Evolutionary conservation across 1,140 invertebrate genomes (phyloP), one percentile per base, ranked within the genome.

Genomic region (Melipona quadrifasciata): DNA sequence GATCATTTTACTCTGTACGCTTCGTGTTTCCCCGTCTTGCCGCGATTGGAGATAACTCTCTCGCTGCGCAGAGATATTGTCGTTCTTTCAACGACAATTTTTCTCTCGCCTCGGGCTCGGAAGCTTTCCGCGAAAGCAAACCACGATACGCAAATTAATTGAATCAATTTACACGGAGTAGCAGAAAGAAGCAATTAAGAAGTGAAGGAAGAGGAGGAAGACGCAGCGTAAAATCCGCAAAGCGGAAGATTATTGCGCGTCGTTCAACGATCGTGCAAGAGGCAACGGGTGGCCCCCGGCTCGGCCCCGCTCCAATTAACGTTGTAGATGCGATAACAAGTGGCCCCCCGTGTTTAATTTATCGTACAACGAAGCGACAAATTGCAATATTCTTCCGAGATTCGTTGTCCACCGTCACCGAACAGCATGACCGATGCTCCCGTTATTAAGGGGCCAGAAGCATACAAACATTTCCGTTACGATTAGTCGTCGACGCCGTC

Each of bases 371-470:
- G 88, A 86, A 89, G 82, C 80, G 58, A 88, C 87, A 75, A 77
- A 89, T 89, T 87, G 88, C 88, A 89, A 89, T 89, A 89, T 89
- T 87, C 87, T 89, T 89, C 72, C 87, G 53, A 87, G 84, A 89
- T 84, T 74, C 87, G 87, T 31, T 84, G 85, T 80, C 77, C 80
- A 74, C 70, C 76, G 86, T 89, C 82, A 83, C 73, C 57, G 74
- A 75, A 73, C 65, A 78, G 70, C 58, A 88, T 89, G 88, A 89
- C 81, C 81, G 85, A 89, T 78, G 82, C 61, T 11, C 61, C 84
- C 39, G 85, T 89, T 89, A 89, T 89, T 89, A 89, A 89, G 87
- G 85, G 21, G 19, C n/a, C 58, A 89, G 67, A 81, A 84, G 70
- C 87, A 57, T 79, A 67, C 68, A 89, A 89, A 89, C 84, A 86